These are phyloP conservation scores for Parnassius apollo DNA, from an alignment of 2,888 invertebrate species.

Conservation along the genomic window DNA sequence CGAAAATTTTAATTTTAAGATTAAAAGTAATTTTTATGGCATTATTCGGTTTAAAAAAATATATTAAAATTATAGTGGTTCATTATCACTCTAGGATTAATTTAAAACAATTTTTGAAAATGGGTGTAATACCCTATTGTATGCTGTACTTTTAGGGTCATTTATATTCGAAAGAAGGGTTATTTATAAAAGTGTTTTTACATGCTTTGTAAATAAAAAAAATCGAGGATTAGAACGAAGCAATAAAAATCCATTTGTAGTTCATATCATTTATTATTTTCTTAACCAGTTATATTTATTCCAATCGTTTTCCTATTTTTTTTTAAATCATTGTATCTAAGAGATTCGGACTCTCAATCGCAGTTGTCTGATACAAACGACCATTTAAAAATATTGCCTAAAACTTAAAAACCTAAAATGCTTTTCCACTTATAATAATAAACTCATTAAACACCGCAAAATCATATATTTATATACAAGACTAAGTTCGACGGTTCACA, in stretches of 20 bases:
- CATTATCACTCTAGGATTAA: too few relatives aligned
- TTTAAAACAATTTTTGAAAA: too few relatives aligned
- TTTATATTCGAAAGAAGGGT: too few relatives aligned
- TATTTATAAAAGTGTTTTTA: neutral
- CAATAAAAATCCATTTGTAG: conserved; percentile 45
- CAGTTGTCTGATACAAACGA: conserved; percentile 75
- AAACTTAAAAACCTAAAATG: conserved; percentile 80
- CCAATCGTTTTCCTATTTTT: conserved; percentile 78
- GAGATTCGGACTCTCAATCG: conserved; percentile 73
- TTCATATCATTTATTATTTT: conserved; percentile 80
- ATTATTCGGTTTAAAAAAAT: too few relatives aligned
- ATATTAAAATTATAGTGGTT: too few relatives aligned
- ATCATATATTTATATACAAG: conserved; percentile 77
- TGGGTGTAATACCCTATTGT: too few relatives aligned
- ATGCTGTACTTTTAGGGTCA: too few relatives aligned
- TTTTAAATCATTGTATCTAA: conserved; percentile 77
- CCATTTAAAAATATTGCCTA: conserved; percentile 78
- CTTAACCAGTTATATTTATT: conserved; percentile 79
- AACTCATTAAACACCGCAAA: conserved; percentile 75
- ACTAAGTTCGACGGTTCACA: conserved; percentile 72
- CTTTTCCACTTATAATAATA: conserved; percentile 72
- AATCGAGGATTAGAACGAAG: conserved; percentile 16
- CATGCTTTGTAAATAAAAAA: neutral
- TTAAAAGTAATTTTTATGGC: too few relatives aligned
- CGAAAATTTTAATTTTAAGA: too few relatives aligned